Base-by-base conservation (phyloP, 2,797 vertebrate genomes). In the Chaetophractus vellerosus region DNA sequence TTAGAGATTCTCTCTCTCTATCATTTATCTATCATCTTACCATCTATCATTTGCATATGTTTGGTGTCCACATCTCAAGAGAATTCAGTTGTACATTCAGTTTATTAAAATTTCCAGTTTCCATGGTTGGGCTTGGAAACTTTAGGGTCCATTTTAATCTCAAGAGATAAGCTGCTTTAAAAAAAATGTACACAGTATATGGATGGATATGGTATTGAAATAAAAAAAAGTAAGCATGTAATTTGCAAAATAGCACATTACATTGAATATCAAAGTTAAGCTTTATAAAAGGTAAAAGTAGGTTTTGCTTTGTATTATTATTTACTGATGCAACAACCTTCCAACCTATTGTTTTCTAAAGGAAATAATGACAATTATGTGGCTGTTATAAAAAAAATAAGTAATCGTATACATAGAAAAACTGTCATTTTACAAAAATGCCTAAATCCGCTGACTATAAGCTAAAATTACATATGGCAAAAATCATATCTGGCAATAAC, bases 391-490 rank as follows among this genome's bases (percentile, higher is more conserved):
- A 96, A 95, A 63, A 63, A 90, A 59, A 38, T 69, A 97, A 94
- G 1, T 50, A 50, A 38, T 88, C 61, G 15, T 31, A 45, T 71
- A 74, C 92, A 95, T 63, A 83, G 50, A 96, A 91, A 45, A 16
- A 59, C 10, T 26, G 57, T 85, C 90, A 83, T 87, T 91, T 82
- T 92, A 92, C 75, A 85, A 61, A 92, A 69, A 18, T 76, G 93
- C 0, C 33, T 85, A 95, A 92, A 55, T 63, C 36, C 50, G 36
- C 86, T 96, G 5, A 57, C 92, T 95, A 55, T 33, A 59, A 93
- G 83, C 57, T 83, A 95, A 69, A 87, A 89, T 96, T 84, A 48
- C 1, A 93, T 95, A 71, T 31, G 96, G 50, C 52, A 80, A 88
- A 97, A 96, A 80, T 74, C 48, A 64, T 24, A 80, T 5, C 1